phyloP scores from a whole-genome alignment of 1,140 invertebrate species.

The Agrilus planipennis region DNA sequence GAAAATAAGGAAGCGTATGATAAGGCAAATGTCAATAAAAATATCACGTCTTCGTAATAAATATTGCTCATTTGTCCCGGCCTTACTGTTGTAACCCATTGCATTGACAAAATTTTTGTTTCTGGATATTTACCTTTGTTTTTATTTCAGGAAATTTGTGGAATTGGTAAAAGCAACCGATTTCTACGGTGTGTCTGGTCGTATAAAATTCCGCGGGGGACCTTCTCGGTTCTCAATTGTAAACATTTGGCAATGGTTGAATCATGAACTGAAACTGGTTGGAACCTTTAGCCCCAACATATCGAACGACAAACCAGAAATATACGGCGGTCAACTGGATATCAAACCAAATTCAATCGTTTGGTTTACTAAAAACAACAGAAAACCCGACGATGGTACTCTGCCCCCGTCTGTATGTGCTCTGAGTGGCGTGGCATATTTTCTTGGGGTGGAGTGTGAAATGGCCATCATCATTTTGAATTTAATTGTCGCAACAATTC shows the following conservation, averaged over 20 bases:
- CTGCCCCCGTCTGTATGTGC: conserved; percentile 45
- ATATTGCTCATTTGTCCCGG: too few species aligned
- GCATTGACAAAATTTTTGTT: too few species aligned
- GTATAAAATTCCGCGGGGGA: conserved; percentile 54
- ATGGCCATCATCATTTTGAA: conserved; percentile 59
- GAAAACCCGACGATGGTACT: conserved; percentile 56
- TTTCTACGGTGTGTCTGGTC: conserved; percentile 67
- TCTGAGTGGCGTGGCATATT: conserved; percentile 48
- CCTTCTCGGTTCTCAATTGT: conserved; percentile 57
- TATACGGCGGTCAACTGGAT: conserved; percentile 36
- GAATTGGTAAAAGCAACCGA: conserved; percentile 46
- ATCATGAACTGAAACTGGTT: conserved; percentile 41
- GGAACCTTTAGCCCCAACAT: conserved; percentile 52
- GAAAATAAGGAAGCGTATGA: too few species aligned
- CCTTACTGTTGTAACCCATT: too few species aligned
- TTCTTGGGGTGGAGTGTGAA: conserved; percentile 57
- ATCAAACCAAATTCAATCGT: conserved; percentile 44
- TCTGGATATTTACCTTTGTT: too few species aligned
- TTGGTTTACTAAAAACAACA: conserved; percentile 50
- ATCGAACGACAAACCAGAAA: conserved; percentile 28
- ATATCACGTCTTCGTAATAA: too few species aligned
- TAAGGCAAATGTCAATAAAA: too few species aligned
- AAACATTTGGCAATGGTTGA: conserved; percentile 57
- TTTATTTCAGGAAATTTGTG: conserved; percentile 40
- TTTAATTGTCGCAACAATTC: conserved; percentile 49